Conservation (phyloP, 2,888 invertebrate genomes). For the Leptopilina syphax region DNA sequence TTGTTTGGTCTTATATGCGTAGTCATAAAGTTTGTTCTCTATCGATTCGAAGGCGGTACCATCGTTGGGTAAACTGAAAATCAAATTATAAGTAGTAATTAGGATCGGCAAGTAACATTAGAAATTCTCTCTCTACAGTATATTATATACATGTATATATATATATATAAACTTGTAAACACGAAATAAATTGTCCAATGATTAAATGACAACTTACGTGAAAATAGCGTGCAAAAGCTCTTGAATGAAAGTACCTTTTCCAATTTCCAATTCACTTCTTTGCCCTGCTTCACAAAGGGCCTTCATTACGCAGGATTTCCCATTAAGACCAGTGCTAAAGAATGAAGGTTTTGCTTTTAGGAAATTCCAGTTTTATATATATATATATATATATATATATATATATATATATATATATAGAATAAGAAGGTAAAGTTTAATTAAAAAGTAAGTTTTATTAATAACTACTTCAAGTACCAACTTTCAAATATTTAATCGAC, state of each 20-base stretch:
- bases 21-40: conserved; percentile 75
- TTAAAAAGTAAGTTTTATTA: conserved; percentile 50
- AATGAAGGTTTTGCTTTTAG: conserved; percentile 34
- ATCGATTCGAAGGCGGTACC: conserved; percentile 66
- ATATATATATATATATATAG: too few relatives aligned
- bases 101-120: conserved; percentile 1
- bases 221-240: conserved; percentile 73
- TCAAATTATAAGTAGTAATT: conserved; percentile 38
- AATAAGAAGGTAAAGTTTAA: conserved; percentile 55
- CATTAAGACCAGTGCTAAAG: conserved; percentile 85
- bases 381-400: too few relatives aligned
- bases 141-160: too few relatives aligned
- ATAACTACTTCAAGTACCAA: too few relatives aligned
- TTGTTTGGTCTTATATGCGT: conserved; percentile 73
- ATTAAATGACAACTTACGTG: conserved; percentile 64
- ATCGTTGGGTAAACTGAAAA: conserved; percentile 67
- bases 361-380: not conserved
- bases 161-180: conserved; percentile 7
- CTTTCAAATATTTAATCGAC: too few relatives aligned
- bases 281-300: conserved; percentile 86
- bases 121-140: not conserved
- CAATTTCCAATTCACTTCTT: conserved; percentile 71
- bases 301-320: conserved; percentile 84
- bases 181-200: conserved; percentile 11
- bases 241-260: conserved; percentile 70